Evolutionary conservation across 1,140 invertebrate genomes (phyloP), one percentile per base, ranked within the genome.

Genomic region (Plodia interpunctella): DNA sequence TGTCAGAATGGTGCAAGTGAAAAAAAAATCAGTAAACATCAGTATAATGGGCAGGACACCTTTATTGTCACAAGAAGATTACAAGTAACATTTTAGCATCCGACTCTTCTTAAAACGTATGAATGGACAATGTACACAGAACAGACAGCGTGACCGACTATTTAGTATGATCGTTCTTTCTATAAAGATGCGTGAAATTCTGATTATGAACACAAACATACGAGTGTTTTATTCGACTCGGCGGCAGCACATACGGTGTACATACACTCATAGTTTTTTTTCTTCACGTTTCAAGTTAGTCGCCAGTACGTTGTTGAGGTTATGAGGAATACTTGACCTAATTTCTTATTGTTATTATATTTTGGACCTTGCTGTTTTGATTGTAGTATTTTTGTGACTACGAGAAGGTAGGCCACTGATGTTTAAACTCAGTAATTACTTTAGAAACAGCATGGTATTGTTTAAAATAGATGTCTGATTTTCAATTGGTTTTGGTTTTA

Each of bases 171-270:
- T 76, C 78, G 74, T 72, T 74, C 73, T 70, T 65, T 74, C 72
- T 66, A 75, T 81, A 78, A 84, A 72, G 76, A 79, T 73, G 77
- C 79, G 78, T 87, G 82, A 85, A 87, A 83, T 82, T 77, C 68
- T 86, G 72, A 83, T 88, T 86, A 86, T 80, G 72, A 78, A 73
- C 70, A 80, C 77, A 81, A 78, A 76, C 72, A 76, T 69, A 72
- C 65, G 57, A 74, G 58, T 68, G 56, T 74, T 74, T 53, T 76
- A 44, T 15, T 44, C 38, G 13, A 44, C 38, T 44, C n/a, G 38
- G 38, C n/a, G 4, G 13, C 38, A 38, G 35, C 10, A 3, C 2
- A 6, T 44, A 6, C 21, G 21, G 21, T 25, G 21, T 25, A 6
- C 21, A 25, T 25, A 25, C 2, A 6, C 6, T 2, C 21, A 25